Evolutionary conservation across 2,113 vertebrate genomes (phyloP), one percentile per base, ranked within the genome.

Genomic region (Halcyon malimbica): DNA sequence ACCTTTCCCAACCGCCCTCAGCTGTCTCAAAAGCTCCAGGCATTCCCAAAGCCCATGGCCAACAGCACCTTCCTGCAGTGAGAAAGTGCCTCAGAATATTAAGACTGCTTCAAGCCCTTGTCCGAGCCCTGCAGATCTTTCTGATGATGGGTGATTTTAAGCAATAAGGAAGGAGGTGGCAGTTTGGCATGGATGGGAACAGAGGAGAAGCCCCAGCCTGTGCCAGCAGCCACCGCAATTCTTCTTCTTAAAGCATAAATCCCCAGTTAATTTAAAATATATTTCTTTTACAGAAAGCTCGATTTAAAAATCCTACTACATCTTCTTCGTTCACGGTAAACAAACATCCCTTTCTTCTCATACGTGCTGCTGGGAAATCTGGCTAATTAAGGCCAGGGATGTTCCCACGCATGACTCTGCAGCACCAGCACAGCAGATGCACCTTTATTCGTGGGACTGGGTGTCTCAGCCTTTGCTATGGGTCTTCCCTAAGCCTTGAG

Each of bases 401-500:
- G 51, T 6, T 67, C 29, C 75, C 20, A 59, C 5, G 53, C 23
- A 8, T 3, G 9, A 16, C 48, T 24, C 25, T 10, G 25, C 31
- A 10, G 9, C 68, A 4, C 33, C 44, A 9, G 37, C 5, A 9
- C 54, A 19, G 35, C 53, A 19, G 37, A 23, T 0, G 10, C 25
- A 10, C 19, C 50, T 51, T 9, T 13, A 4, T 1, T 0, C 0
- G 39, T 6, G 39, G 59, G 28, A 54, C 18, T 4, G 9, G 28
- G 5, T 19, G 65, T 42, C 71, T 44, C 60, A 63, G 63, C 35
- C 46, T n/a, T 31, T 15, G 50, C 41, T 14, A 12, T 4, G 33
- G 44, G 13, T 11, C 20, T 35, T 67, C 59, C 21, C 64, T 1
- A 1, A 33, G 20, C 31, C 51, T 9, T 13, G n/a, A n/a, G 77